Percentiles rank a stretch among this genome's conserved stretches.
phyloP scores from a whole-genome alignment of 1,140 invertebrate species.

The Oreohelix idahoensis region DNA sequence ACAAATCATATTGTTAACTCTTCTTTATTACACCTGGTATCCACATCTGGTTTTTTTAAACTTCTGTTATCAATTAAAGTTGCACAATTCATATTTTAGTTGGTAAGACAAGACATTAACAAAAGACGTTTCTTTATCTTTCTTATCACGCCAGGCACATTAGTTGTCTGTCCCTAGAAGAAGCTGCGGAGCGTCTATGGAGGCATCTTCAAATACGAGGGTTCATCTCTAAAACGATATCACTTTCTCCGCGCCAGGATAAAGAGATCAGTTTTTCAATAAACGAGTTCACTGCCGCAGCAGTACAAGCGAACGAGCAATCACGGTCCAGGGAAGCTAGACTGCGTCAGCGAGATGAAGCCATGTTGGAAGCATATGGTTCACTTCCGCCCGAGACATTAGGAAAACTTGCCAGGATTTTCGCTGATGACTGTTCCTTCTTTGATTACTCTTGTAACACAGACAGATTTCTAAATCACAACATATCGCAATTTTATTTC shows the following conservation, averaged over 20 bases:
- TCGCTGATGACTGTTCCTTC: background rate
- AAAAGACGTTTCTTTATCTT: too few relatives aligned
- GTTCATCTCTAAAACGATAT: background rate
- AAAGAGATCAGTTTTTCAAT: background rate
- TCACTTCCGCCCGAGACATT: background rate
- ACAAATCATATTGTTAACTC: too few relatives aligned
- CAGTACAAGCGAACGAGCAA: background rate
- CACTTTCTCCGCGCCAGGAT: background rate
- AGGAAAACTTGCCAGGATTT: background rate
- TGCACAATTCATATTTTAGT: too few relatives aligned
- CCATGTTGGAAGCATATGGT: constrained; percentile 31
- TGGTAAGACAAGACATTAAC: too few relatives aligned
- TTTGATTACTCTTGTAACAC: constrained; percentile 2
- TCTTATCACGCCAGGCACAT: too few relatives aligned
- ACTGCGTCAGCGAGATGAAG: constrained; percentile 23
- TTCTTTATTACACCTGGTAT: too few relatives aligned
- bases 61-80: too few relatives aligned
- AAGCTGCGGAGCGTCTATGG: constrained; percentile 2
- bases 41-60: too few relatives aligned
- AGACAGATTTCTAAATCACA: background rate
- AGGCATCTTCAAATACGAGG: constrained; percentile 21
- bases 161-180: background rate
- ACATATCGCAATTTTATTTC: background rate
- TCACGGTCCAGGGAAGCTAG: constrained; percentile 8
- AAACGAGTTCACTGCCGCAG: background rate